Percentiles rank a stretch among this genome's conserved stretches.
phyloP scores from a whole-genome alignment of 2,113 vertebrate species.

The Pelecanoides urinatrix region DNA sequence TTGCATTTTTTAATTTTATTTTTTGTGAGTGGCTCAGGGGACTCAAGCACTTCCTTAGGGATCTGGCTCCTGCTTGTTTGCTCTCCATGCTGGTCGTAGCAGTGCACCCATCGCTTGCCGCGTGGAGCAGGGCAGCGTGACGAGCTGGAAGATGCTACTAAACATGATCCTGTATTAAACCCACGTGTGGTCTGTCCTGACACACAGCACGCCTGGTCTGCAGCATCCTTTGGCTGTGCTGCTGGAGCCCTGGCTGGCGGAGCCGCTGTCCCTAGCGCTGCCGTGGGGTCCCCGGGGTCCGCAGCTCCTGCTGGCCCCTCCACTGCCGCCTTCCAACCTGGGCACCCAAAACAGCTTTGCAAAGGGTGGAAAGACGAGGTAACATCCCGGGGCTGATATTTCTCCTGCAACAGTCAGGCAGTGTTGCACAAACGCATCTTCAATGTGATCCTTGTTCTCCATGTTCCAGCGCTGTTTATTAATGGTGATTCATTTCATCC shows the following conservation, averaged over 20 bases:
- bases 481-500: background rate
- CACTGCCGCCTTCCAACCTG: background rate
- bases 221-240: background rate
- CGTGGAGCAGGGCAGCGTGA: background rate
- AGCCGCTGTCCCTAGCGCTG: background rate
- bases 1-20: background rate
- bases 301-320: background rate
- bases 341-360: background rate
- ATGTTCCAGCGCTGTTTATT: background rate
- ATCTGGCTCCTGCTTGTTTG: background rate
- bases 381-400: background rate
- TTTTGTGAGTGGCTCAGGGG: background rate
- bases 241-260: background rate
- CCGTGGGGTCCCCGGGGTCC: background rate
- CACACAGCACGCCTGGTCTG: rapidly evolving
- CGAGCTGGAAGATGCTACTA: background rate
- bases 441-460: background rate
- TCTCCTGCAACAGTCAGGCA: background rate
- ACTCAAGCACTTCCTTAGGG: background rate
- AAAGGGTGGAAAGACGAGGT: background rate
- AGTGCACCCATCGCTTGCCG: rapidly evolving
- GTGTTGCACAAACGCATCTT: background rate
- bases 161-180: background rate
- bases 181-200: background rate
- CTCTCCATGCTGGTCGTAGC: background rate